These are phyloP conservation scores for Apogon talboti DNA, from an alignment of 2,797 vertebrate species.

Conservation along the genomic window DNA sequence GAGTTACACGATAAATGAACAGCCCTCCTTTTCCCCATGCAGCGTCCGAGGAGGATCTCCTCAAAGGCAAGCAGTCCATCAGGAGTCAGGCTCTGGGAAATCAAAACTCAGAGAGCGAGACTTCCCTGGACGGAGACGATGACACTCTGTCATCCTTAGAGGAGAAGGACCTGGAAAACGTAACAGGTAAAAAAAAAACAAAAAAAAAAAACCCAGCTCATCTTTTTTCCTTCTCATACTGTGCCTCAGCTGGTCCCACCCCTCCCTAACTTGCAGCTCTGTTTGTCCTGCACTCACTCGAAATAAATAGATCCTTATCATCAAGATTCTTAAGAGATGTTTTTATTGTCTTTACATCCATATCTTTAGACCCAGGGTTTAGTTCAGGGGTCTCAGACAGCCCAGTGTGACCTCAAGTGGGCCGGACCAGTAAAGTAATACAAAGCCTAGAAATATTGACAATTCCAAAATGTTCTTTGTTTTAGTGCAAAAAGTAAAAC, in stretches of 20 bases:
- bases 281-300: constrained; percentile 2
- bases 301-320: constrained; percentile 15
- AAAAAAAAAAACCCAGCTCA: constrained; percentile 16
- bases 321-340: neutral
- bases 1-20: constrained; percentile 21
- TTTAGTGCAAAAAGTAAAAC: no score
- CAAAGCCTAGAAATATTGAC: no score
- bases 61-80: constrained; percentile 96
- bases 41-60: constrained; percentile 93
- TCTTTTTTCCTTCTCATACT: constrained; percentile 11
- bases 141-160: constrained; percentile 95
- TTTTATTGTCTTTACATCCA: no score
- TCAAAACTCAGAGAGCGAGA: constrained; percentile 93
- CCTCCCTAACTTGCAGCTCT: neutral
- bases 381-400: no score
- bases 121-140: constrained; percentile 91
- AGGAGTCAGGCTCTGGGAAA: constrained; percentile 91
- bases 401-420: no score
- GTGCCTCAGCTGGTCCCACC: constrained; percentile 1
- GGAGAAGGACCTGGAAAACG: constrained; percentile 96
- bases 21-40: constrained; percentile 64
- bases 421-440: no score
- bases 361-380: no score
- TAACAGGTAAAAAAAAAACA: constrained; percentile 85
- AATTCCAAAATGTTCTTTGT: no score